Conservation (phyloP, 1,140 invertebrate genomes). For the Rhynchophorus ferrugineus region DNA sequence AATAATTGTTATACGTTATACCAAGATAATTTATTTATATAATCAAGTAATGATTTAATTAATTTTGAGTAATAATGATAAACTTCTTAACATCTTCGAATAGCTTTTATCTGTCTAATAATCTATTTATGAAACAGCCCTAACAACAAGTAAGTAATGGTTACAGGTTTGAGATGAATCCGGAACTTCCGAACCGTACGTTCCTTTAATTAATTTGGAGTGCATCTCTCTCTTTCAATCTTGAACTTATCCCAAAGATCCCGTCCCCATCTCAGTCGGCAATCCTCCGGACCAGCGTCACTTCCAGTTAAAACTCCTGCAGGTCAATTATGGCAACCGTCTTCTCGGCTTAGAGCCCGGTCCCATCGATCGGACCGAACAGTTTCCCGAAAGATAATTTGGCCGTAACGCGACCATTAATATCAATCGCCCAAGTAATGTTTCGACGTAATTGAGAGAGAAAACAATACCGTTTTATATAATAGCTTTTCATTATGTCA, state of each 20-base stretch:
- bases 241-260: neutral
- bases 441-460: constrained; percentile 2
- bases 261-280: neutral
- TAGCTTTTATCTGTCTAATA: no score
- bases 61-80: no score
- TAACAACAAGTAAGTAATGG: no score
- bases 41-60: no score
- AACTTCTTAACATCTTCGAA: no score
- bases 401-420: neutral
- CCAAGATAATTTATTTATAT: no score
- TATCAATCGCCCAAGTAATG: constrained; percentile 4
- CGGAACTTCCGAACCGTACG: no score
- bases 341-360: neutral
- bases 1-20: no score
- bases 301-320: neutral
- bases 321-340: constrained; percentile 4
- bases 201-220: no score
- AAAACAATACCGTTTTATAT: constrained; percentile 5
- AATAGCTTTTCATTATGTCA: constrained; percentile 6
- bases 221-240: no score
- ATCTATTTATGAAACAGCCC: no score
- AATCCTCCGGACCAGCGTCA: neutral
- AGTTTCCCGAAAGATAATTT: neutral
- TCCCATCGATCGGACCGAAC: neutral
- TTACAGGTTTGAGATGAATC: no score